Evolutionary conservation across 1,140 invertebrate species (phyloP).

Genomic region (Sitophilus oryzae): DNA sequence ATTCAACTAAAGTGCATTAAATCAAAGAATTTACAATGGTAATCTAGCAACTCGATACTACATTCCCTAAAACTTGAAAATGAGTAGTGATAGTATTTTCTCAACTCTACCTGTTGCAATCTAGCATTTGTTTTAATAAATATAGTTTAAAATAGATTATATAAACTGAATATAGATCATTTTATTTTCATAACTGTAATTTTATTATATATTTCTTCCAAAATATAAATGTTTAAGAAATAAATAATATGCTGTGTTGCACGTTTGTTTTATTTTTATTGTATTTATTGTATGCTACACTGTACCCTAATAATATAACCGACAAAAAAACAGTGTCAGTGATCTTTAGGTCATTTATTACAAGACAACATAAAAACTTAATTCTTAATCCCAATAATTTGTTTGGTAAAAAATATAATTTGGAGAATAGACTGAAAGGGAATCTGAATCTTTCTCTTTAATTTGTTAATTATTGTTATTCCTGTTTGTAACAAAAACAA

Average conservation of each 20-base stretch:
- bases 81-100: conserved; percentile 30
- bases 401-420: too few relatives aligned
- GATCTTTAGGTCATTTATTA: too few relatives aligned
- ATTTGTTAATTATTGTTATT: background rate
- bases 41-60: background rate
- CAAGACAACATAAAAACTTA: too few relatives aligned
- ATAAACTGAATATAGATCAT: conserved; percentile 24
- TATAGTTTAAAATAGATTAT: conserved; percentile 19
- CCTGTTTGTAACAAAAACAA: background rate
- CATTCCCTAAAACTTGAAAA: background rate
- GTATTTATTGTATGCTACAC: too few relatives aligned
- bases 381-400: too few relatives aligned
- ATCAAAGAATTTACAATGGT: background rate
- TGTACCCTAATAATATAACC: too few relatives aligned
- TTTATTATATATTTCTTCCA: conserved; percentile 24
- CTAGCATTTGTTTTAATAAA: conserved; percentile 3
- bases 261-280: conserved; percentile 1
- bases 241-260: conserved; percentile 3
- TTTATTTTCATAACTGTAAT: conserved; percentile 30
- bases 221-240: conserved; percentile 17
- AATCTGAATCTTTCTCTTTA: too few relatives aligned
- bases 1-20: background rate
- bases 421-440: too few relatives aligned
- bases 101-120: conserved; percentile 13
- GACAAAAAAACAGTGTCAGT: too few relatives aligned